phyloP scores from a whole-genome alignment of 2,888 invertebrate genomes.

The Plemyria rubiginata region DNA sequence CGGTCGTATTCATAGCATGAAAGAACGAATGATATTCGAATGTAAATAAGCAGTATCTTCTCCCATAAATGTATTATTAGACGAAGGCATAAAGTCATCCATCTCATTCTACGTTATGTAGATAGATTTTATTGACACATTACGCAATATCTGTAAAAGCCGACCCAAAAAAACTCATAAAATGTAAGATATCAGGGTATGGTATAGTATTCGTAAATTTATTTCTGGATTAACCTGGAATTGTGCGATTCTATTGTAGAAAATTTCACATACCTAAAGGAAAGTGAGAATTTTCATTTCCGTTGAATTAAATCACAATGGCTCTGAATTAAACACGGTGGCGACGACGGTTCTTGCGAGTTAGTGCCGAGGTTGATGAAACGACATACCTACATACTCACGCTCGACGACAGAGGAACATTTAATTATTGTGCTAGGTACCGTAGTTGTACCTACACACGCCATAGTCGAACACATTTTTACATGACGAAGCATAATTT shows the following conservation, averaged over 20 bases:
- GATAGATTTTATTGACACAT: too few relatives aligned
- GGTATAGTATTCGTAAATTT: conserved; percentile 22
- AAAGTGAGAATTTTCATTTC: conserved; percentile 67
- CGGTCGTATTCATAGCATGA: conserved; percentile 10
- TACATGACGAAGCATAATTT: conserved; percentile 72
- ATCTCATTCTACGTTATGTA: conserved; percentile 19
- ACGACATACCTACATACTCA: conserved; percentile 68
- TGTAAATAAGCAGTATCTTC: background rate
- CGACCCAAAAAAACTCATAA: conserved; percentile 27
- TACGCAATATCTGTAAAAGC: conserved; percentile 27
- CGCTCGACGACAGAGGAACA: conserved; percentile 72
- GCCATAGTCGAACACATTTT: conserved; percentile 75
- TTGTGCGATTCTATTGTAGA: conserved; percentile 13
- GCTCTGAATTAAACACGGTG: conserved; percentile 78
- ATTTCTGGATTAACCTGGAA: conserved; percentile 23
- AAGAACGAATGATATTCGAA: background rate
- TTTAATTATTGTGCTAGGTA: conserved; percentile 80
- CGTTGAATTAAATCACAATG: conserved; percentile 68
- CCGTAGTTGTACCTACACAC: conserved; percentile 54
- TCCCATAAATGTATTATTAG: conserved; percentile 21
- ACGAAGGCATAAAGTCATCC: conserved; percentile 19
- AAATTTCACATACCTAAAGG: conserved; percentile 22
- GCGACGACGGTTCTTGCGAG: conserved; percentile 63
- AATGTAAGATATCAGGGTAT: conserved; percentile 17
- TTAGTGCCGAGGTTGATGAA: conserved; percentile 75